phyloP scores from a whole-genome alignment of 2,797 vertebrate genomes.

The Phataginus tricuspis region DNA sequence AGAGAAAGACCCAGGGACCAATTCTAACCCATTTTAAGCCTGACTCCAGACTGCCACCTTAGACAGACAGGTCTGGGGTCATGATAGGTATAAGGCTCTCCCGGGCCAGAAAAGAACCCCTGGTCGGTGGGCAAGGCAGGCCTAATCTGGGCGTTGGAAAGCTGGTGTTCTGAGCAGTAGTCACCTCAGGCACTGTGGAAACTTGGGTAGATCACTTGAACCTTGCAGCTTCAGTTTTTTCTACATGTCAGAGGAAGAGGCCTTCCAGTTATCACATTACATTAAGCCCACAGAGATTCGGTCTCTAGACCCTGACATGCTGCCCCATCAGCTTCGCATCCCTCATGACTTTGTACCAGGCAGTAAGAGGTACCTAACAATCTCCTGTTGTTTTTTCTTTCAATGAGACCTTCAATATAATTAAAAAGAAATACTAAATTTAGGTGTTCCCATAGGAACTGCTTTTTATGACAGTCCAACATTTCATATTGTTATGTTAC shows the following conservation, averaged over 20 bases:
- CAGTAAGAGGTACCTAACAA: neutral
- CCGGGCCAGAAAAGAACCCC: neutral
- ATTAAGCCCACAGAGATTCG: neutral
- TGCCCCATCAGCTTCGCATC: neutral
- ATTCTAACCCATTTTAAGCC: constrained; percentile 15
- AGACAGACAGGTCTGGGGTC: neutral
- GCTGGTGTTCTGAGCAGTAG: neutral
- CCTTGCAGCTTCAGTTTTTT: neutral
- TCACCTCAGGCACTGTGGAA: neutral
- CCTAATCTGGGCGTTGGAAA: neutral
- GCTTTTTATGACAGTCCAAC: neutral
- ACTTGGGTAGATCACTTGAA: neutral
- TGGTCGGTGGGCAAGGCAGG: neutral
- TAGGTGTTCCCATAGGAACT: neutral
- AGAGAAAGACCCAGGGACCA: neutral
- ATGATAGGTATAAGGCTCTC: neutral
- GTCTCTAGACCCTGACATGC: neutral
- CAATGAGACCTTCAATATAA: neutral
- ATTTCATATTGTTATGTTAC: neutral
- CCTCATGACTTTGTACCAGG: neutral
- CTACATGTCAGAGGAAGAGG: neutral
- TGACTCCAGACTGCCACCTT: neutral
- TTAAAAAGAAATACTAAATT: neutral
- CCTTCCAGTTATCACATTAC: neutral
- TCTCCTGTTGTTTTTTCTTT: neutral